phyloP scores from a whole-genome alignment of 92 coral and sea anemone species.

The Isaurus tuberculatus region DNA sequence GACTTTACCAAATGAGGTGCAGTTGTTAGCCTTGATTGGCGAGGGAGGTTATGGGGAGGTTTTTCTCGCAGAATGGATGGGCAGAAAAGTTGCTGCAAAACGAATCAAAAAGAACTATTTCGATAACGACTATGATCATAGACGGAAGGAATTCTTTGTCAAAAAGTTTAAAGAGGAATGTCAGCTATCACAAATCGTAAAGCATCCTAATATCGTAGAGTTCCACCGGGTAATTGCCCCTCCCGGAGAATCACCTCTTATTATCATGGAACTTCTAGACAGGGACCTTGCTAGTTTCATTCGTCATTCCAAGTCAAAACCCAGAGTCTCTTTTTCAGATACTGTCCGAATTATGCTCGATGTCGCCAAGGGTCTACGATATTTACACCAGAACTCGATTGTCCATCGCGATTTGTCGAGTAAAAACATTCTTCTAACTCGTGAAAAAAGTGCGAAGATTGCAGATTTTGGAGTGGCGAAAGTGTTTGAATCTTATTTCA shows the following conservation, averaged over 20 bases:
- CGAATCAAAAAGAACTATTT: slow-evolving; percentile 31
- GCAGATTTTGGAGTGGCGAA: slow-evolving; percentile 85
- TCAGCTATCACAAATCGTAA: slow-evolving; percentile 50
- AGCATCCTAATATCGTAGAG: slow-evolving; percentile 76
- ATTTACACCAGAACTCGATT: slow-evolving; percentile 69
- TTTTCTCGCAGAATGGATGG: slow-evolving; percentile 37
- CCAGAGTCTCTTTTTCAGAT: slow-evolving; percentile 68
- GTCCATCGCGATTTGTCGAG: slow-evolving; percentile 88
- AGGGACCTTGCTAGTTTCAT: slow-evolving; percentile 65
- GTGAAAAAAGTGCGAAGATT: slow-evolving; percentile 67
- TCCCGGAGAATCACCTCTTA: slow-evolving; percentile 71
- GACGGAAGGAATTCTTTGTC: slow-evolving; percentile 50
- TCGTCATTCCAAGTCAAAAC: slow-evolving; percentile 28
- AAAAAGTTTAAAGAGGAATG: slow-evolving; percentile 69
- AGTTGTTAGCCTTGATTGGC: slow-evolving; percentile 12
- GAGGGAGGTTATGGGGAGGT: slow-evolving; percentile 37
- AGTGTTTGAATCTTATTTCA: slow-evolving; percentile 71
- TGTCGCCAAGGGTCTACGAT: slow-evolving; percentile 73
- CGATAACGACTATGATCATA: slow-evolving; percentile 55
- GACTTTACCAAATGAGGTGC: slow-evolving; percentile 37
- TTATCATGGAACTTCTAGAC: slow-evolving; percentile 72
- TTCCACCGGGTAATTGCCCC: slow-evolving; percentile 71
- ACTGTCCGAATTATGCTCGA: slow-evolving; percentile 78
- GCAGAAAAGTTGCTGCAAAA: slow-evolving; percentile 27
- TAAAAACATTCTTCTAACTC: slow-evolving; percentile 72